These are phyloP conservation scores for Desoria tigrina DNA, from an alignment of 2,888 invertebrate species.

Conservation along the genomic window DNA sequence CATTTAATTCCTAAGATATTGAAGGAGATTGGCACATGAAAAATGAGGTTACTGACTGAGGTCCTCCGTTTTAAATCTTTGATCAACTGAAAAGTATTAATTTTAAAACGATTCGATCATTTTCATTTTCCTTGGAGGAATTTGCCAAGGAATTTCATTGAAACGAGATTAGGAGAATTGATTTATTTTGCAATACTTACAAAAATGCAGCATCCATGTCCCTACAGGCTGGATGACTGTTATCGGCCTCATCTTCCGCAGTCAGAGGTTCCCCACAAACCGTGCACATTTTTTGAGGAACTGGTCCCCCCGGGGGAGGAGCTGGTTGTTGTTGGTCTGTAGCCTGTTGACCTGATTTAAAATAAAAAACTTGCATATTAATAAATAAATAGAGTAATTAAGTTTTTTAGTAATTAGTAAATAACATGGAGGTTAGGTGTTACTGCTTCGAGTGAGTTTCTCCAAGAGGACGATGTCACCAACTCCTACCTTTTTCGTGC, in stretches of 20 bases:
- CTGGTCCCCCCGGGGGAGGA: background rate
- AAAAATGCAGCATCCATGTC: constrained; percentile 20
- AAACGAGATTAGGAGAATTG: background rate
- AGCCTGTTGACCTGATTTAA: no score
- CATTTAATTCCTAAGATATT: no score
- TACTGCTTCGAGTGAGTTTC: constrained; percentile 1
- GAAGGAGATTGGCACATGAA: no score
- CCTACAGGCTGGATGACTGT: constrained; percentile 12
- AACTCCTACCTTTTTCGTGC: constrained; percentile 27
- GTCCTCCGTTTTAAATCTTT: no score
- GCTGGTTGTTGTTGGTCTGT: no score
- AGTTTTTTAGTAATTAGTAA: background rate
- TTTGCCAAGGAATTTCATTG: background rate
- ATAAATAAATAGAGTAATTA: no score
- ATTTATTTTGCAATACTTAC: constrained; percentile 1
- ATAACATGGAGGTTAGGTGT: background rate
- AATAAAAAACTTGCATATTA: no score
- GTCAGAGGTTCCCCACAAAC: constrained; percentile 14
- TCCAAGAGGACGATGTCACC: constrained; percentile 12
- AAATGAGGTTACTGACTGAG: no score
- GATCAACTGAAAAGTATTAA: constrained; percentile 4
- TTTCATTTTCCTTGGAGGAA: background rate
- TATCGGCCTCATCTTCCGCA: constrained; percentile 4
- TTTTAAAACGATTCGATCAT: no score
- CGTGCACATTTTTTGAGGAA: constrained; percentile 2